Conservation (phyloP, 2,888 invertebrate genomes). For the Morpho deidamia region DNA sequence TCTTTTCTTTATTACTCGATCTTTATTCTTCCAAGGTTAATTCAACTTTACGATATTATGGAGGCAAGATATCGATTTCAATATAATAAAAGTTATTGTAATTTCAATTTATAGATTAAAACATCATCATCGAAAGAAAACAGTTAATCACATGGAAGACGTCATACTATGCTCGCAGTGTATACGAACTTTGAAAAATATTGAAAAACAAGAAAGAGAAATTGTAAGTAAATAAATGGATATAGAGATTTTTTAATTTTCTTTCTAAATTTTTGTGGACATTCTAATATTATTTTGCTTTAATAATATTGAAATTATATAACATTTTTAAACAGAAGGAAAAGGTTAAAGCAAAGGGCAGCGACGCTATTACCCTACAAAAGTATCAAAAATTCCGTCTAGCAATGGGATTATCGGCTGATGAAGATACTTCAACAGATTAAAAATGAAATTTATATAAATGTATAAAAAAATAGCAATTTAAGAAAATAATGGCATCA, state of each 20-base stretch:
- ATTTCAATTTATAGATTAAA: constrained; percentile 45
- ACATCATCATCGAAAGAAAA: constrained; percentile 68
- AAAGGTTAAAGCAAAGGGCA: constrained; percentile 52
- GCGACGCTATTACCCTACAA: constrained; percentile 43
- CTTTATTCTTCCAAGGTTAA: no score
- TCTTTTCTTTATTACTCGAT: no score
- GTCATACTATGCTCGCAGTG: constrained; percentile 64
- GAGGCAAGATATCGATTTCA: no score
- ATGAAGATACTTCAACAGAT: constrained; percentile 65
- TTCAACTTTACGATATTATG: no score
- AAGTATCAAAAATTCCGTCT: constrained; percentile 62
- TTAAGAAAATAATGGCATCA: constrained; percentile 3
- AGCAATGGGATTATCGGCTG: constrained; percentile 65
- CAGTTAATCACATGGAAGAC: constrained; percentile 67
- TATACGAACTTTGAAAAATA: constrained; percentile 51
- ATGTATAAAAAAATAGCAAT: constrained; percentile 10
- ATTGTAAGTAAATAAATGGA: constrained; percentile 43
- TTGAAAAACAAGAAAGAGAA: constrained; percentile 70
- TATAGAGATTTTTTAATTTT: background rate
- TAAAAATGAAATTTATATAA: constrained; percentile 30
- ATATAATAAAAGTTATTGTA: no score
- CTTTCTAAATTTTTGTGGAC: background rate
- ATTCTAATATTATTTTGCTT: background rate
- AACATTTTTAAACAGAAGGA: constrained; percentile 47
- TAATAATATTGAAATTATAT: background rate